Conservation (phyloP, 2,888 invertebrate genomes). For the Pristionchus japonicus region DNA sequence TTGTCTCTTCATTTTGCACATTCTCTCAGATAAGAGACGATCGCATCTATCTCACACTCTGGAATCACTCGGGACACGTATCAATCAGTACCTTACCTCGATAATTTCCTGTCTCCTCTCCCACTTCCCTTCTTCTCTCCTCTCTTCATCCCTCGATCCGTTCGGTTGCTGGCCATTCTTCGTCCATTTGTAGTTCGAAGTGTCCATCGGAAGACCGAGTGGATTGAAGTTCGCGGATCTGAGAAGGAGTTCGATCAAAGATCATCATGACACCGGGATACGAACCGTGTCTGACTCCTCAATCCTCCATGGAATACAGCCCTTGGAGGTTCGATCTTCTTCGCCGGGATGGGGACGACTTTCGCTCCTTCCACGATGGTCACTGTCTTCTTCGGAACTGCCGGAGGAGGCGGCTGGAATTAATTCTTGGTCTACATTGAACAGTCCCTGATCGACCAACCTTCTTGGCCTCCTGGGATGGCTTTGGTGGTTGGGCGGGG, state of each 20-base stretch:
- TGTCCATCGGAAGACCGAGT: constrained; percentile 36
- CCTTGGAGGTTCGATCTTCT: background rate
- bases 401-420: constrained; percentile 22
- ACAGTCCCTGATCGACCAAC: too few relatives aligned
- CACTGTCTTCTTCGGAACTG: constrained; percentile 46
- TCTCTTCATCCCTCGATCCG: background rate
- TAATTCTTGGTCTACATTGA: too few relatives aligned
- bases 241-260: background rate
- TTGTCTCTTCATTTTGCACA: too few relatives aligned
- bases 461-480: background rate
- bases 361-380: constrained; percentile 36
- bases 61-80: too few relatives aligned
- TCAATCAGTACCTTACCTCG: background rate
- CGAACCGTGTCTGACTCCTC: constrained; percentile 40
- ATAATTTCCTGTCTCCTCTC: background rate
- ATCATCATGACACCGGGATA: background rate
- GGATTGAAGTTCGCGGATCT: constrained; percentile 43
- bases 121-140: background rate
- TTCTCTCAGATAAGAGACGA: too few relatives aligned
- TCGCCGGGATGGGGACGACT: background rate
- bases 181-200: constrained; percentile 46
- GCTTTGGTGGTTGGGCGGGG: background rate
- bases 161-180: constrained; percentile 1
- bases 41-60: background rate
- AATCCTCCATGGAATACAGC: constrained; percentile 42